Base-by-base conservation (phyloP, 1,140 invertebrate species). In the Tetramorium simillimum region DNA sequence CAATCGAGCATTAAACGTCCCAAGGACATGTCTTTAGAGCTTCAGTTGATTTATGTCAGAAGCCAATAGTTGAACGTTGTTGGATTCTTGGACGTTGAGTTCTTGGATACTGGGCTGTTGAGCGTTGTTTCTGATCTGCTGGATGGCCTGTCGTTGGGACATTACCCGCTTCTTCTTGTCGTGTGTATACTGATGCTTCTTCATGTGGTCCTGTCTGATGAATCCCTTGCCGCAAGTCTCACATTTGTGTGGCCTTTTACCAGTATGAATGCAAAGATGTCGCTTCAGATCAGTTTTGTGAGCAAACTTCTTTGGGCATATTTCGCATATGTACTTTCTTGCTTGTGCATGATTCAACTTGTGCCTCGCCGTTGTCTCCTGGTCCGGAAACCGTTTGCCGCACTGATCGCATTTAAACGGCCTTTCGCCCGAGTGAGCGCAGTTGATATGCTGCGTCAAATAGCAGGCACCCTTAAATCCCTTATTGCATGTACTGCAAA, bases 201-300 rank as follows among this genome's bases (percentile, higher is more conserved):
- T 96, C 97, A 99, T 98, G 94, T 99, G 99, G 94, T 99, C 99
- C 94, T 99, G 98, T 72, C 99, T 96, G 88, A 98, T 99, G 94
- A 99, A 99, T 33, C 98, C 97, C 95, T 99, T 99, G 63, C 96
- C 96, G 93, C 98, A 99, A 51, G 96, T 96, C 77, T 96, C 96
- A 95, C 98, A 99, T 65, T 96, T 95, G 93, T 97, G 98, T 16
- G 98, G 98, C 92, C 98, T 98, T 88, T 97, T 96, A 14, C 97
- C 97, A 81, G 97, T 98, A 94, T 99, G 98, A 62, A 98, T 96
- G 91, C 98, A 98, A 95, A 97, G 97, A 94, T 99, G 98, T 60
- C 98, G 96, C 24, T 98, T 96, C 88, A 99, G 95, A 94, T 99
- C 98, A 46, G 98, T 99, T 94, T 99, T 99, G 94, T 99, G 98